phyloP scores from a whole-genome alignment of 2,113 vertebrate species.

The Pipa parva region DNA sequence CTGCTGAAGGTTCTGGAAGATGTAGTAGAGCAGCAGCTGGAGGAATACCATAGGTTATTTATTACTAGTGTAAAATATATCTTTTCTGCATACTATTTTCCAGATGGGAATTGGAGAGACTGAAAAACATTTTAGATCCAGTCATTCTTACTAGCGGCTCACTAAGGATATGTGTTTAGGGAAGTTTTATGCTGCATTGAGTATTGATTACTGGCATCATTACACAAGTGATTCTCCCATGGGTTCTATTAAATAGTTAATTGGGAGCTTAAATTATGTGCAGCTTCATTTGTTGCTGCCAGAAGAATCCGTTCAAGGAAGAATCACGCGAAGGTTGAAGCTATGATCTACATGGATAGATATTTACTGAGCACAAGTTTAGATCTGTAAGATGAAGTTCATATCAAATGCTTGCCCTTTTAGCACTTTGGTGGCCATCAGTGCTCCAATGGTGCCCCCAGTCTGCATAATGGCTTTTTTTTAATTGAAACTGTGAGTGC shows the following conservation, averaged over 20 bases:
- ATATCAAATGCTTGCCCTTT: neutral
- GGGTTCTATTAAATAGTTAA: constrained; percentile 37
- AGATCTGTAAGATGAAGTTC: neutral
- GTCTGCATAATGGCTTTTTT: neutral
- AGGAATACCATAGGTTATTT: no score
- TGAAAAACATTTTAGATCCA: neutral
- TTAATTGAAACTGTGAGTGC: no score
- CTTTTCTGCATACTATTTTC: neutral
- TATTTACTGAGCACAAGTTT: neutral
- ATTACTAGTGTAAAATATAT: no score
- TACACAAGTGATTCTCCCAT: constrained; percentile 22
- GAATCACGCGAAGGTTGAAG: neutral
- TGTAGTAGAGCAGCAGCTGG: no score
- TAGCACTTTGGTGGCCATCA: no score
- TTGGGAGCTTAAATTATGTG: constrained; percentile 22
- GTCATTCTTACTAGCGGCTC: neutral
- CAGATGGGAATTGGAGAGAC: no score
- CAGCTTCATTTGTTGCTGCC: neutral
- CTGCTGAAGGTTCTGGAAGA: no score
- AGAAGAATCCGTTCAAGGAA: neutral
- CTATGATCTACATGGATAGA: neutral
- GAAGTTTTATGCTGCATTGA: constrained; percentile 25
- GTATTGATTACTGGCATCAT: constrained; percentile 23
- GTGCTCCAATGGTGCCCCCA: no score
- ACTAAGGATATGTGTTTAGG: constrained; percentile 25